Evolutionary conservation across 2,888 invertebrate genomes (phyloP), one percentile per base, ranked within the genome.

Genomic region (Hofmannophila pseudospretella): DNA sequence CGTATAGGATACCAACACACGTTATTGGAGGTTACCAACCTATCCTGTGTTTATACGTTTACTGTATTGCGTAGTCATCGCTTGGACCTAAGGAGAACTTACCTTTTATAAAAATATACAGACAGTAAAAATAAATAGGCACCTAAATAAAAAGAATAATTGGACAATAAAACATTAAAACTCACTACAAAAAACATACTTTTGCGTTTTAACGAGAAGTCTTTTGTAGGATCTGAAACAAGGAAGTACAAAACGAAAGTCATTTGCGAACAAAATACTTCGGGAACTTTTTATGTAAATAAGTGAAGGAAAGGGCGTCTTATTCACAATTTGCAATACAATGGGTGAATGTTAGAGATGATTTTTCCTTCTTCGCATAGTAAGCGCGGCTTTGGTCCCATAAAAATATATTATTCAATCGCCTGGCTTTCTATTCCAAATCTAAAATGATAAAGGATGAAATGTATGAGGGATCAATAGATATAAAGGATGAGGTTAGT

Each of bases 381-480:
- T 75, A 77, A 80, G 75, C 72, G 63, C 66, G 74, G 71, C 73
- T 76, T 70, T 69, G 67, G 69, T 67, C 62, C 70, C 70, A 79
- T 80, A 75, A 78, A 82, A 79, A 78, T 80, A 79, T 84, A 84
- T 84, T 80, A 84, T 84, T 79, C 84, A 80, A 84, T 80, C 68
- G 78, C 64, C 69, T 67, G 73, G 70, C 64, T 78, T 69, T 77
- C 59, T 62, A 67, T 63, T 69, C 51, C 56, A 66, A 73, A 73
- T 70, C 66, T 67, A 74, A 74, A 74, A 72, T 66, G 72, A 68
- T n/a, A n/a, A 70, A 61, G 71, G 66, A 72, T 73, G 60, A 66
- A 72, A 74, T 73, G 62, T 73, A 68, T 71, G 70, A 65, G 67
- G 65, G 62, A 68, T 72, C 68, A 67, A 67, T 67, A 66, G 54